Evolutionary conservation across 2,113 vertebrate species (phyloP), one percentile per base, ranked within the genome.

Genomic region (Gallinago paraguaiae): DNA sequence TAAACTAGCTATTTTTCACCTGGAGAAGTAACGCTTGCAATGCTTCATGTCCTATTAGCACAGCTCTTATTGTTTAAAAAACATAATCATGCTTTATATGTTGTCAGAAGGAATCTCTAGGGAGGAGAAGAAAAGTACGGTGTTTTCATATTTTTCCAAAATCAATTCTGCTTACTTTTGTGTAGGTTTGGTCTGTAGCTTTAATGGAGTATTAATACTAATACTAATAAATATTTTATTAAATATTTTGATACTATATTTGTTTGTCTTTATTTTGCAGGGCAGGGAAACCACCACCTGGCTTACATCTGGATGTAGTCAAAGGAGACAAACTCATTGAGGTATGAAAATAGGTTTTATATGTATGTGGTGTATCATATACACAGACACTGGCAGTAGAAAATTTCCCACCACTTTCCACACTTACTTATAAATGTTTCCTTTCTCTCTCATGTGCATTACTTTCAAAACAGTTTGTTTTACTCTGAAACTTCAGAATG

Each of bases 281-380:
- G 99, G 99, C 99, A 94, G 99, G 99, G 33, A 99, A 99, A 88
- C 99, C 99, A 24, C 99, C 99, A 48, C 98, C 98, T 24, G 99
- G 99, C 83, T 98, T 99, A 81, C 99, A 99, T 97, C 95, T 99
- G 97, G 99, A 99, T 95, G 99, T 99, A 82, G 99, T 99, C 96
- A 99, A 99, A 97, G 99, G 99, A 97, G 99, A 99, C 97, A 99
- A 99, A 95, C 98, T 99, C 76, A 98, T 99, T 96, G 99, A 99
- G 99, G 99, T 99, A 98, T 97, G 97, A 82, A 77, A 94, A 86
- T 27, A 51, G 70, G n/a, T 51, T 53, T 41, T 83, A 25, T 79
- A 3, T 85, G 41, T 46, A 4, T 75, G 80, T 65, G 33, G 4
- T 86, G 24, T 74, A 22, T 61, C 5, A 0, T 68, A 25, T 16